Evolutionary conservation across 64 coral and sea anemone genomes (phyloP), one percentile per base, ranked within the genome.

Genomic region (Exaiptasia diaphana): DNA sequence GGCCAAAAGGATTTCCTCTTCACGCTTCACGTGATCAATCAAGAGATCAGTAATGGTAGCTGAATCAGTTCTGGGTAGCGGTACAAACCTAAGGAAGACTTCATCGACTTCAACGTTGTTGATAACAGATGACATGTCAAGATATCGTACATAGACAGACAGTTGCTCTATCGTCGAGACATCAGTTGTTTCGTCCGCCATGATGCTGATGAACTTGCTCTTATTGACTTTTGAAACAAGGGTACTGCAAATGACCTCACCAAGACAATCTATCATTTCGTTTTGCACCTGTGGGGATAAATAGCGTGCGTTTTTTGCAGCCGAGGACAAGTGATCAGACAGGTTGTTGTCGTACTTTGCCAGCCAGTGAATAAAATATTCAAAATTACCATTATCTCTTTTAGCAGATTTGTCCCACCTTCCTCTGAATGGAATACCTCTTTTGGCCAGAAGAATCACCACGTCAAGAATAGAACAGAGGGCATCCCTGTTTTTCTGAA

Each of bases 221-320:
- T 90, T 62, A 27, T 46, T 73, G 45, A 89, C 42, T 30, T 63
- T 64, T 59, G 53, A 39, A 36, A 90, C 87, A 80, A 81, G 55
- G 56, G 68, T 48, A 78, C 40, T 76, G 38, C 72, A 49, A 79
- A 79, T 87, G 43, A 30, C 57, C 45, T 77, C 62, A 41, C 71
- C 79, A 83, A 82, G 46, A 33, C 69, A 77, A 41, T 90, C 46
- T 82, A 90, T 83, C 27, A 83, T 75, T 65, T 90, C 33, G 55
- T 90, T 90, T 83, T 83, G 87, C n/a, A 90, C 59, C 67, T 82
- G 87, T 22, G 87, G 79, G 30, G 44, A 82, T 62, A 90, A 56
- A 63, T 82, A 76, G 46, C 77, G 55, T 4, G 77, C 77, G 57
- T 82, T 82, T 69, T 82, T 82, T 25, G 61, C 61, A 34, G 79